Evolutionary conservation across 1,140 invertebrate species (phyloP).

Genomic region (Wiebesia pumilae): DNA sequence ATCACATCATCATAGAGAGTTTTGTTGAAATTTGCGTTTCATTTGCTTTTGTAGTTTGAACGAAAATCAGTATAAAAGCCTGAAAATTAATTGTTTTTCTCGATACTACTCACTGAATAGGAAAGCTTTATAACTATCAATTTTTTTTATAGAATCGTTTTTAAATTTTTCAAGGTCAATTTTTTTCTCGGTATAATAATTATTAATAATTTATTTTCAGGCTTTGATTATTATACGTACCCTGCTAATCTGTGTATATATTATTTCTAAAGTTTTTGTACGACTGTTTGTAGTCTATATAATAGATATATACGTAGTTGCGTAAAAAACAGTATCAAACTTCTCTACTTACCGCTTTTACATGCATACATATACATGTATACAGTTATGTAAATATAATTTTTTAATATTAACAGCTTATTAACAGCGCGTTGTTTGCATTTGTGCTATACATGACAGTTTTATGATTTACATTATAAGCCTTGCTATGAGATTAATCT

Average conservation of each 20-base stretch:
- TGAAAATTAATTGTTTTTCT: not conserved
- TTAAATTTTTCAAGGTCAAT: not conserved
- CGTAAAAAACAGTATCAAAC: not conserved
- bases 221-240: not conserved
- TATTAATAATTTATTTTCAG: not conserved
- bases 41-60: not conserved
- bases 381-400: conserved; percentile 19
- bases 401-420: conserved; percentile 21
- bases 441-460: conserved; percentile 30
- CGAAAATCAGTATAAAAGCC: not conserved
- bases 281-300: not conserved
- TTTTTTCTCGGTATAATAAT: not conserved
- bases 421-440: conserved; percentile 37
- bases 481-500: not conserved
- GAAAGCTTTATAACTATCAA: too few species aligned
- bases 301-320: conserved; percentile 18
- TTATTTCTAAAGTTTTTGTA: conserved; percentile 3
- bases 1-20: too few species aligned
- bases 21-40: not conserved
- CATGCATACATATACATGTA: not conserved
- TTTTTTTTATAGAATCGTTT: not conserved
- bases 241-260: conserved; percentile 33
- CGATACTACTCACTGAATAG: too few species aligned
- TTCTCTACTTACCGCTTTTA: conserved; percentile 11
- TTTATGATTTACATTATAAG: conserved; percentile 10